Base-by-base conservation (phyloP, 2,113 vertebrate genomes). In the Collichthys lucidus region DNA sequence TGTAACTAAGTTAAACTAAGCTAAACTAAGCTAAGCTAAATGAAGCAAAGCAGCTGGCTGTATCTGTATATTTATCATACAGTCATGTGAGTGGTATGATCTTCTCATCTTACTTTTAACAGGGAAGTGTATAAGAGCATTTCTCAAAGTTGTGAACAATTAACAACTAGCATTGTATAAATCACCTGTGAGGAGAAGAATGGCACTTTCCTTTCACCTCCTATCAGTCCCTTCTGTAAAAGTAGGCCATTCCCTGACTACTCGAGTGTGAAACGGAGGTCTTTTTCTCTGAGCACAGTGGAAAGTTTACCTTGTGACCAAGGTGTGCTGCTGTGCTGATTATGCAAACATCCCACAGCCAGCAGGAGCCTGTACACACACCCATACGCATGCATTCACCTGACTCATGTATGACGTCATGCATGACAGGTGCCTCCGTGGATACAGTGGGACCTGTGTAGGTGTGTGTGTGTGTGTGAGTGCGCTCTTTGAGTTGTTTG, bases 241-340 rank as follows among this genome's bases (percentile, higher is more conserved):
- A 88, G 79, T 82, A 68, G 68, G 74, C 74, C 85, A 83, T 79
- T 81, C 72, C 69, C 26, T 4, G 55, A 55, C 83, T 88, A 86
- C 90, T 92, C 75, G 15, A 86, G 79, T 84, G 74, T 84, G 82
- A 89, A 80, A 57, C 56, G 11, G 63, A 80, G 19, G 19, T 61
- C n/a, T 52, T 87, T 79, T 87, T 71, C 76, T 92, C 71, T 68
- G 83, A 89, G 74, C 82, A 42, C 85, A 89, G 83, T 87, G 91
- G 92, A 94, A 95, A 94, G 82, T 92, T 89, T 77, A 91, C 84
- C 86, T 82, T 89, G 86, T 92, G 86, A 90, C 84, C 69, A 84
- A 92, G 86, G 84, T 90, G 90, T 86, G 88, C 82, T 84, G 85
- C 85, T 19, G 75, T 88, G 87, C 91, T 91, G 89, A 91, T 91